These are phyloP conservation scores for Pammene aurita DNA, from an alignment of 2,888 invertebrate genomes.

Conservation along the genomic window DNA sequence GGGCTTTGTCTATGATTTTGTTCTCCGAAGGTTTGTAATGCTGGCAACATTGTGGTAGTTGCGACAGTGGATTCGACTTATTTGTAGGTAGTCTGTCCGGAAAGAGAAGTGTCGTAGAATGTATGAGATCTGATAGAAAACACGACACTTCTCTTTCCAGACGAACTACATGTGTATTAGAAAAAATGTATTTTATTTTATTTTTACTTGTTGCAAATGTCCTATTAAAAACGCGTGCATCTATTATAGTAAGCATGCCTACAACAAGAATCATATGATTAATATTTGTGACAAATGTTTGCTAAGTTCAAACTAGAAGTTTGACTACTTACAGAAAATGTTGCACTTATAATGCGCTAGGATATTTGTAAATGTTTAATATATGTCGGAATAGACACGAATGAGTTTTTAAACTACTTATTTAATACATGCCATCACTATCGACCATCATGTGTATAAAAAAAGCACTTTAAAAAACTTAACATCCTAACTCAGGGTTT, in stretches of 20 bases:
- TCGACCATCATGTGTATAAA: not conserved
- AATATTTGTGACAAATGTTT: not conserved
- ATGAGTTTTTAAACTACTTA: not conserved
- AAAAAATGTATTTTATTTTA: not conserved
- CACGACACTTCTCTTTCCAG: too few relatives aligned
- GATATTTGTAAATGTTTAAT: not conserved
- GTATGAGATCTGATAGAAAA: too few relatives aligned
- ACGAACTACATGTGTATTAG: not conserved
- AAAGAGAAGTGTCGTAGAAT: too few relatives aligned
- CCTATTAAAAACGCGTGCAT: not conserved
- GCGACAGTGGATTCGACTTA: not conserved
- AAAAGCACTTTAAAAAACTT: not conserved
- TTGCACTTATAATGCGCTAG: not conserved
- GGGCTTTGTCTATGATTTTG: slow-evolving; percentile 8
- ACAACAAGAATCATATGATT: not conserved
- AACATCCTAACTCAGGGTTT: too few relatives aligned
- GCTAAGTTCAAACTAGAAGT: slow-evolving; percentile 3
- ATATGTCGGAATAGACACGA: too few relatives aligned
- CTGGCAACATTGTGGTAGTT: not conserved
- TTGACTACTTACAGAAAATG: not conserved
- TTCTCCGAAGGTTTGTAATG: not conserved
- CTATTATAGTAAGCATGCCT: not conserved
- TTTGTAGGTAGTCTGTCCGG: not conserved
- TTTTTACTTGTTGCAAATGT: not conserved
- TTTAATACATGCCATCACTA: not conserved